These are phyloP conservation scores for Dinoponera quadriceps DNA, from an alignment of 1,140 invertebrate species.

Conservation along the genomic window DNA sequence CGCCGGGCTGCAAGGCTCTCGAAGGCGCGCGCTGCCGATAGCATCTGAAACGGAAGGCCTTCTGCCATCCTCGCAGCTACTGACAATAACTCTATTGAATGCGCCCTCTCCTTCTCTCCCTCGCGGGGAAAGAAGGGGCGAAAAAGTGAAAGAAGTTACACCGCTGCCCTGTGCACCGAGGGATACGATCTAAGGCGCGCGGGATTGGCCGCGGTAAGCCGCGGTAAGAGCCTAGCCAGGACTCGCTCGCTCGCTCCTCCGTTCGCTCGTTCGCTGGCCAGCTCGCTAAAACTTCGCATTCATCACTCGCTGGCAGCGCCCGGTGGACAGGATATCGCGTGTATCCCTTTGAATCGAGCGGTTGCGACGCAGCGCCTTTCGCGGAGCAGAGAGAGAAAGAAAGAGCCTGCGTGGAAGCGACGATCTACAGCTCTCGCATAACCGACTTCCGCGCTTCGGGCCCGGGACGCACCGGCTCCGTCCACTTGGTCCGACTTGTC, in stretches of 20 bases:
- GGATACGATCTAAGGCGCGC: constrained; percentile 18
- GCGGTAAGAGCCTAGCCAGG: not conserved
- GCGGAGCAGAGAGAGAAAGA: not conserved
- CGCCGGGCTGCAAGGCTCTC: not conserved
- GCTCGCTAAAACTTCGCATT: constrained; percentile 24
- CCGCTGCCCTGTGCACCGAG: not conserved
- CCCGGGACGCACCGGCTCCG: constrained; percentile 6
- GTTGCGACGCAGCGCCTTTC: constrained; percentile 30
- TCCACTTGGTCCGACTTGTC: constrained; percentile 2
- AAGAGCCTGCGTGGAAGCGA: constrained; percentile 17
- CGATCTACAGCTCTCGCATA: constrained; percentile 33
- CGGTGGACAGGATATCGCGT: constrained; percentile 31
- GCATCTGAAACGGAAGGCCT: constrained; percentile 50
- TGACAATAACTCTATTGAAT: constrained; percentile 50
- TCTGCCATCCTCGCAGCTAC: constrained; percentile 38
- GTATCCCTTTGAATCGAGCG: constrained; percentile 52
- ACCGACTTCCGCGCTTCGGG: constrained; percentile 59
- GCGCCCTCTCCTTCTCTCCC: not conserved
- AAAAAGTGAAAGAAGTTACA: constrained; percentile 7
- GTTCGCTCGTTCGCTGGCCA: too few relatives aligned
- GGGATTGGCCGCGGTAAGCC: not conserved
- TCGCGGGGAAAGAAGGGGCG: too few relatives aligned
- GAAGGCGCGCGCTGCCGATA: constrained; percentile 3
- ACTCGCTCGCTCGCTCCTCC: too few relatives aligned
- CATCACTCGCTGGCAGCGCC: constrained; percentile 28